These are phyloP conservation scores for Drosophila orosa DNA, from an alignment of 1,140 invertebrate genomes.

Conservation along the genomic window DNA sequence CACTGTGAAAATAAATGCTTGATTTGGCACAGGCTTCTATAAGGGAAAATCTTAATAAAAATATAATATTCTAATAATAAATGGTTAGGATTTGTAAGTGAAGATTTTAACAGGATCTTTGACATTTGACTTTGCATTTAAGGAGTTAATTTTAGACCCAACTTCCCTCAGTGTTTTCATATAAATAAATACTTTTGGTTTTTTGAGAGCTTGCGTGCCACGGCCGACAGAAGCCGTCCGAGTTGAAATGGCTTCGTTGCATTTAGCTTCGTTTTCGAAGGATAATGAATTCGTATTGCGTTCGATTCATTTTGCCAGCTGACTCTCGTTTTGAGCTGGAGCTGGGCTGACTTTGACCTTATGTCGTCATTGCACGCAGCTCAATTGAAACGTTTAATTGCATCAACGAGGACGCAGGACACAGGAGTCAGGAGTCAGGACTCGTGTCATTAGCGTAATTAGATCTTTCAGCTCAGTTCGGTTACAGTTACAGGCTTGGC, in stretches of 20 bases:
- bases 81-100: neutral
- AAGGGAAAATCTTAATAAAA: neutral
- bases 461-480: conserved; percentile 67
- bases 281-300: conserved; percentile 66
- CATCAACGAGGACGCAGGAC: conserved; percentile 35
- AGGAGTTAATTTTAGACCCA: fast-evolving
- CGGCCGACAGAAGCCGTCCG: conserved; percentile 54
- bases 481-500: conserved; percentile 43
- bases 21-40: neutral
- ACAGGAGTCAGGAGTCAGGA: conserved; percentile 4
- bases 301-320: conserved; percentile 83
- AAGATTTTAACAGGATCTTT: neutral
- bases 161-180: conserved; percentile 10
- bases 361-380: conserved; percentile 82
- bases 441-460: conserved; percentile 80
- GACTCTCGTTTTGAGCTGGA: conserved; percentile 40
- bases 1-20: conserved; percentile 16
- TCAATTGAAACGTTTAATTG: conserved; percentile 82
- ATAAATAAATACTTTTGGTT: neutral
- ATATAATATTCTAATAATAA: neutral
- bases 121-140: neutral
- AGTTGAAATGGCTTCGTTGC: conserved; percentile 61
- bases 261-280: conserved; percentile 56
- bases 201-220: conserved; percentile 41
- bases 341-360: conserved; percentile 67